Evolutionary conservation across 1,140 invertebrate species (phyloP), one percentile per base, ranked within the genome.

Genomic region (Brachystomella parvula): DNA sequence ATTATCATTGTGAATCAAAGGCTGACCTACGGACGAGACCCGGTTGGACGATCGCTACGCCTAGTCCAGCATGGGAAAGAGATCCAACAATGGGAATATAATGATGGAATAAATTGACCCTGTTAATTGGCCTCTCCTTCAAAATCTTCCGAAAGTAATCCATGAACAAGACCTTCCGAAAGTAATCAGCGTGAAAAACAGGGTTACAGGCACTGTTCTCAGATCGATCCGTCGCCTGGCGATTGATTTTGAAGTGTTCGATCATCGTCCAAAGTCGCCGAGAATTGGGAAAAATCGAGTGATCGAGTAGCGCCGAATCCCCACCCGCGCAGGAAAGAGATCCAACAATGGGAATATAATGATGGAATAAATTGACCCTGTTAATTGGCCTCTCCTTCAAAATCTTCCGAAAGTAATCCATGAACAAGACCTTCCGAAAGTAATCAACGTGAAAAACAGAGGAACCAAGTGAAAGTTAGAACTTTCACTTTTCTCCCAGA

Each of bases 311-410:
- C n/a, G n/a, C n/a, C n/a, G n/a, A n/a, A n/a, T n/a, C n/a, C n/a
- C n/a, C n/a, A n/a, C n/a, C 21, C 3, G 31, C 47, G 30, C 63
- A 67, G 17, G 60, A 33, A 9, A 21, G 30, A 3, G 58, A 28
- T 31, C 66, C 66, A 17, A 17, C 61, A 2, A 67, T 21, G 1
- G 66, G 66, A 2, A 67, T 26, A 31, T 67, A 67, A 30, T 63
- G 56, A 44, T 60, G 47, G 15, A 67, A 33, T 17, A 67, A 9
- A 58, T 67, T 67, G 21, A 17, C 12, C 32, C 47, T 49, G 28
- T 35, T 67, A 2, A 67, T 6, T n/a, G 66, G 66, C 44, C 47
- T 63, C 39, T 39, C 33, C 35, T 47, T 39, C 28, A 62, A 47
- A 6, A 39, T 6, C 19, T 44, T 39, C 9, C 60, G 32, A 44